Conservation (phyloP, 2,113 vertebrate species). For the Pholis gunnellus region DNA sequence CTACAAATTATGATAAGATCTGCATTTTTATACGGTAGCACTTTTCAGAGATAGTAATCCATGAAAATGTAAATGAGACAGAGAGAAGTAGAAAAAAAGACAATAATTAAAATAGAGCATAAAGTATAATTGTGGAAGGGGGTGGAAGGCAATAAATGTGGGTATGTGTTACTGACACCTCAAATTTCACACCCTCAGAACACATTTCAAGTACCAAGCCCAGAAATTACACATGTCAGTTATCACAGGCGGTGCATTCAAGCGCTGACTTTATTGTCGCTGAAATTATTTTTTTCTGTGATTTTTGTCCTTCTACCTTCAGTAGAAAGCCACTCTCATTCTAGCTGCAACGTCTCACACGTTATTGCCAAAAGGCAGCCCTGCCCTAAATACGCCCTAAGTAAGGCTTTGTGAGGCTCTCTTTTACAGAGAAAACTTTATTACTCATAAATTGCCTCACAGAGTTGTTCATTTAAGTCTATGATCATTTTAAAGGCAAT, state of each 20-base stretch:
- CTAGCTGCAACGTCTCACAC: not conserved
- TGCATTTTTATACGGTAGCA: not conserved
- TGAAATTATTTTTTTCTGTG: slow-evolving; percentile 9
- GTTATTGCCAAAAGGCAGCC: slow-evolving; percentile 14
- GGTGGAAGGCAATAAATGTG: not conserved
- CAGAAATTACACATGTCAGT: not conserved
- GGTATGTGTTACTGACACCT: not conserved
- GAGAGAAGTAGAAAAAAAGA: not conserved
- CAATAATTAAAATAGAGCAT: not conserved
- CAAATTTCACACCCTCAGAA: not conserved
- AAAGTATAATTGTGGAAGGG: not conserved
- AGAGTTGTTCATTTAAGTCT: slow-evolving; percentile 24
- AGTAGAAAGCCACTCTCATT: slow-evolving; percentile 8
- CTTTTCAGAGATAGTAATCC: not conserved
- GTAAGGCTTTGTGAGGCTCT: slow-evolving; percentile 6
- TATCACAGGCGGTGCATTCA: not conserved
- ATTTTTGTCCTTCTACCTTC: not conserved
- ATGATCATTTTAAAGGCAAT: slow-evolving; percentile 21
- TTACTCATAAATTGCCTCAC: not conserved
- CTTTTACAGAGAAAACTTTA: slow-evolving; percentile 22
- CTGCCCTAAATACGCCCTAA: slow-evolving; percentile 5
- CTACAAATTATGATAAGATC: not conserved
- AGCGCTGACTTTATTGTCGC: not conserved
- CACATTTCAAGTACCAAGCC: not conserved
- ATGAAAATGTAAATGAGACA: not conserved